These are phyloP conservation scores for Rattus rattus DNA, from an alignment of 2,113 vertebrate species.

Conservation along the genomic window DNA sequence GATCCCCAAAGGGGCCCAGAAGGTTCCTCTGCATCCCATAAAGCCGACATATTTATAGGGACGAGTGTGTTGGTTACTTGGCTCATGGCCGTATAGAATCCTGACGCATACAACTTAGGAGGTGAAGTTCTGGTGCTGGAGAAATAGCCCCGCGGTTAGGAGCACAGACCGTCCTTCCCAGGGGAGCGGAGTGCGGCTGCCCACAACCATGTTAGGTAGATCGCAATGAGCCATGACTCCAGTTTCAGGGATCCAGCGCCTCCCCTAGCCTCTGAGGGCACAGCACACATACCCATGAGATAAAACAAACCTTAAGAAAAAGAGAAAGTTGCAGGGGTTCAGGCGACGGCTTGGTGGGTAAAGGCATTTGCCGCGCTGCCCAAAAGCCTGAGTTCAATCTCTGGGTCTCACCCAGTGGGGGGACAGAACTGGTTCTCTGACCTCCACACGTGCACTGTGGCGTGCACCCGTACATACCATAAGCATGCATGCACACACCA, in stretches of 20 bases:
- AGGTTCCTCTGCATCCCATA: not conserved
- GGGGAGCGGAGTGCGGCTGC: not conserved
- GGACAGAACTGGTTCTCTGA: not conserved
- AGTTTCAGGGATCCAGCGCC: not conserved
- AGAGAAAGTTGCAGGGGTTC: not conserved
- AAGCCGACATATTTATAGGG: not conserved
- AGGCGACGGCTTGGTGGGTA: not conserved
- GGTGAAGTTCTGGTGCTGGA: not conserved
- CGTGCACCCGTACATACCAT: not conserved
- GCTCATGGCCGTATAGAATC: not conserved
- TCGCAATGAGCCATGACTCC: too few species aligned
- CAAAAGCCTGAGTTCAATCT: not conserved
- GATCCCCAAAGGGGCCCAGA: not conserved
- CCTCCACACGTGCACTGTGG: not conserved
- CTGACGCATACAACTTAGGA: too few species aligned
- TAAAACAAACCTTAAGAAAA: not conserved
- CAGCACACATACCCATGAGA: not conserved
- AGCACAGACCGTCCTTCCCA: not conserved
- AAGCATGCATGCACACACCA: not conserved
- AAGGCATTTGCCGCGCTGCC: not conserved
- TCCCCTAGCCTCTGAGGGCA: not conserved
- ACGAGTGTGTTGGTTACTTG: not conserved
- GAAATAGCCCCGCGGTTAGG: not conserved
- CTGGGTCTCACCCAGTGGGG: too few species aligned
- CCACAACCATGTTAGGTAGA: too few species aligned